Evolutionary conservation across 2,797 vertebrate species (phyloP).

Genomic region (Hylomyscus alleni): DNA sequence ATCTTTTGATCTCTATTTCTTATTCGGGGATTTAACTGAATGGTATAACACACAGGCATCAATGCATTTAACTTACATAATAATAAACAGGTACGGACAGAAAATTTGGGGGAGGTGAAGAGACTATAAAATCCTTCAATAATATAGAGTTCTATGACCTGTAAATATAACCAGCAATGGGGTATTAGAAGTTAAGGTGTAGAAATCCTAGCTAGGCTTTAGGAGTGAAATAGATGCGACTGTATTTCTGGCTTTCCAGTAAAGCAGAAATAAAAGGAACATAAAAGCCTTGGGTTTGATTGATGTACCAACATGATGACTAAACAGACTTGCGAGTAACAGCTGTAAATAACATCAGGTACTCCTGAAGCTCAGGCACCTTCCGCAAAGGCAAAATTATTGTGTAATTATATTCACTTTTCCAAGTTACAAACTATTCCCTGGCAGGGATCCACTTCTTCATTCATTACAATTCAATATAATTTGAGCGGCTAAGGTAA

Average conservation of each 20-base stretch:
- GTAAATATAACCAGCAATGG: slow-evolving; percentile 54
- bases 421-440: slow-evolving; percentile 85
- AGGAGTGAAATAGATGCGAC: slow-evolving; percentile 61
- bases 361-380: slow-evolving; percentile 75
- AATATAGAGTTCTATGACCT: not conserved
- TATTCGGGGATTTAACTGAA: not conserved
- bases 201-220: slow-evolving; percentile 32
- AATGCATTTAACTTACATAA: not conserved
- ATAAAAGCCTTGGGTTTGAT: slow-evolving; percentile 81
- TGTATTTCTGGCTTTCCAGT: slow-evolving; percentile 73
- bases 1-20: not conserved
- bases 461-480: slow-evolving; percentile 87
- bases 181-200: slow-evolving; percentile 57
- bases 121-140: not conserved
- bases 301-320: slow-evolving; percentile 78
- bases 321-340: slow-evolving; percentile 79
- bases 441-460: slow-evolving; percentile 85
- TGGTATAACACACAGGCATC: not conserved
- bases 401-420: slow-evolving; percentile 86
- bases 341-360: slow-evolving; percentile 81
- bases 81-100: not conserved
- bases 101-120: not conserved
- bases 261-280: slow-evolving; percentile 78
- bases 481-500: slow-evolving; percentile 86
- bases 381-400: slow-evolving; percentile 83